Base-by-base conservation (phyloP, 2,113 vertebrate genomes). In the Amazona vittata region DNA sequence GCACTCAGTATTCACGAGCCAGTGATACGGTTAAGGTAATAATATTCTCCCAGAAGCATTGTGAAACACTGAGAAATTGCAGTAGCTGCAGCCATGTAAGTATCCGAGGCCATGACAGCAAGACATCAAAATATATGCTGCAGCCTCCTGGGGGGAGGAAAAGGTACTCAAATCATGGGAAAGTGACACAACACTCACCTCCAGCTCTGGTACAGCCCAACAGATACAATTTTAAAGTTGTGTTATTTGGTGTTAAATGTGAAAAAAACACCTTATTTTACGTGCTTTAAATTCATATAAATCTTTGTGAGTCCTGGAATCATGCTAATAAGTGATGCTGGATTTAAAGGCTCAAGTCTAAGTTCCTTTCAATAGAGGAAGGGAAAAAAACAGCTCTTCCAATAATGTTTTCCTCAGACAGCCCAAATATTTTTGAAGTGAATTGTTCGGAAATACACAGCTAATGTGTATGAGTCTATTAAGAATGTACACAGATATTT, bases 51-150 rank as follows among this genome's bases (percentile, higher is more conserved):
- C 37, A 62, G 22, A 93, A 93, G 57, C 10, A 20, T 26, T 89
- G 86, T 62, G 74, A 94, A 89, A 81, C 83, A 62, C 41, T 86
- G 65, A 60, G 83, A 67, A 95, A 68, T 83, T 78, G 73, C 86
- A 71, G 77, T n/a, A 76, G 62, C 65, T 89, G 49, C 83, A 92
- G 47, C 70, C 59, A 62, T 3, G 1, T 21, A 73, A 82, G 55
- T 62, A 76, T 53, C 53, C 25, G 35, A 79, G 43, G 57, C 25
- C 4, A 25, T 81, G 81, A 89, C 62, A 93, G 84, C 22, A 84
- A 91, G 81, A 85, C 44, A 86, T 0, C 1, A 9, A 83, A 90
- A 92, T 74, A 69, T 28, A 89, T 1, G 2, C 75, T 89, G 60
- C 86, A 60, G 83, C 24, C 55, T 94, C 81, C 31, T 31, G 41